phyloP scores from a whole-genome alignment of 2,888 invertebrate species.

The Tolmerus cingulatus region DNA sequence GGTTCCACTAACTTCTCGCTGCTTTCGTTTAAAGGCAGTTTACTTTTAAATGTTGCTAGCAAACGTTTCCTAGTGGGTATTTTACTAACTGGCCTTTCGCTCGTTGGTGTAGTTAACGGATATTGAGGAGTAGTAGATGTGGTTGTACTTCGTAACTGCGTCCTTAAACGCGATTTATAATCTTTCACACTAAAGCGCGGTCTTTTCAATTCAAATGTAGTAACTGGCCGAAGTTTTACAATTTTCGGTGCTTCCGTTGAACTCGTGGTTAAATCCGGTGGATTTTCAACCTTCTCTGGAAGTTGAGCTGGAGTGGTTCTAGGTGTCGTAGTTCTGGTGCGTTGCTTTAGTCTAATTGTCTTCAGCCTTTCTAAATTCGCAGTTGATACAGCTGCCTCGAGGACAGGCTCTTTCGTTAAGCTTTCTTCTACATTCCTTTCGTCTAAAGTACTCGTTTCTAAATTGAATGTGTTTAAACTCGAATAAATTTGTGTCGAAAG shows the following conservation, averaged over 20 bases:
- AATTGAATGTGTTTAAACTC: neutral
- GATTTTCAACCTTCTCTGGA: neutral
- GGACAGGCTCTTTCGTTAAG: neutral
- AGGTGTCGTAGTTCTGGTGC: neutral
- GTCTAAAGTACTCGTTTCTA: neutral
- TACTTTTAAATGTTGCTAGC: constrained; percentile 40
- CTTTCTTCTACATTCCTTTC: neutral
- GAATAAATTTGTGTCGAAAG: constrained; percentile 11
- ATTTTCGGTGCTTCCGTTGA: constrained; percentile 17
- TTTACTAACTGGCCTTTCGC: constrained; percentile 42
- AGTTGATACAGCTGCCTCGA: neutral
- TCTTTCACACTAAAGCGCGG: constrained; percentile 81
- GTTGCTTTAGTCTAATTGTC: neutral
- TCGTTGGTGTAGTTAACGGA: constrained; percentile 35
- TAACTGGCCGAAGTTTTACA: constrained; percentile 50
- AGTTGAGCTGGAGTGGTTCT: neutral
- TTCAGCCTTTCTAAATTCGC: neutral
- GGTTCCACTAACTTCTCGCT: neutral
- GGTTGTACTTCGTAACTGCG: constrained; percentile 60
- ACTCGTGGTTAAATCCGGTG: neutral
- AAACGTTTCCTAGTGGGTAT: constrained; percentile 49
- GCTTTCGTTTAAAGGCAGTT: neutral
- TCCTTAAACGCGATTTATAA: constrained; percentile 72
- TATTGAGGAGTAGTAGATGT: constrained; percentile 55
- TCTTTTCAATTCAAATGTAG: constrained; percentile 68